Percentiles rank a stretch among this genome's conserved stretches.
Conservation (phyloP, 2,113 vertebrate genomes). For the Hassar affinis region DNA sequence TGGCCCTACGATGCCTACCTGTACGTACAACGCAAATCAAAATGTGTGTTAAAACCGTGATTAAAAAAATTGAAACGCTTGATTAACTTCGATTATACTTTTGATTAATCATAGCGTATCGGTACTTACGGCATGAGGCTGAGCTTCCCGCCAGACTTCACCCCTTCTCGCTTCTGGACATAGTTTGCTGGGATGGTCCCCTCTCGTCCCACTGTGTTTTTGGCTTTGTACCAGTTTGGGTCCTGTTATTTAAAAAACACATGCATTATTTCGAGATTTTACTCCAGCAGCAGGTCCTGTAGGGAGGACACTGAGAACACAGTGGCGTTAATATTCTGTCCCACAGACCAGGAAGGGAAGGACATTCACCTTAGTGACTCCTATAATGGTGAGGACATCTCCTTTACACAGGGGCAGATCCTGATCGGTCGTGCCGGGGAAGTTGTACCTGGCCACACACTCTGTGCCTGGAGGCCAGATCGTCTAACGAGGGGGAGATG, state of each 20-base stretch:
- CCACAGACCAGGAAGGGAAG: neutral
- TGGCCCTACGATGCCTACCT: too few relatives aligned
- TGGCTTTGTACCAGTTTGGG: constrained; percentile 98
- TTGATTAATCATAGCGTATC: neutral
- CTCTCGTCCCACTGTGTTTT: constrained; percentile 85
- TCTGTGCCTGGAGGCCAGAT: constrained; percentile 90
- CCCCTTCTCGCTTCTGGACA: constrained; percentile 92
- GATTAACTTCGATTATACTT: too few relatives aligned
- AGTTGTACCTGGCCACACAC: constrained; percentile 96
- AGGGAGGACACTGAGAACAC: neutral
- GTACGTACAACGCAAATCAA: too few relatives aligned
- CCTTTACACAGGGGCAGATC: constrained; percentile 96
- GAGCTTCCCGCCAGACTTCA: constrained; percentile 88
- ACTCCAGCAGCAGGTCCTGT: neutral
- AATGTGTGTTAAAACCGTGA: too few relatives aligned
- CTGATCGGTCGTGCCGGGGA: constrained; percentile 87
- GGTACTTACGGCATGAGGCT: constrained; percentile 97
- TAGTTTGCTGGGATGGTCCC: constrained; percentile 96
- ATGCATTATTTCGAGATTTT: neutral
- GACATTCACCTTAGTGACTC: constrained; percentile 86
- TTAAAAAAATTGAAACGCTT: too few relatives aligned
- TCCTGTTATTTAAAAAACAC: constrained; percentile 72
- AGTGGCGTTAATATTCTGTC: too few relatives aligned
- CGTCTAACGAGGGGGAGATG: constrained; percentile 52
- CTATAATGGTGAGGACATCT: constrained; percentile 89